A percentile compares a stretch with the other conserved stretches of the same genome.
phyloP scores from a whole-genome alignment of 2,888 invertebrate genomes.

The Megamerina dolium region DNA sequence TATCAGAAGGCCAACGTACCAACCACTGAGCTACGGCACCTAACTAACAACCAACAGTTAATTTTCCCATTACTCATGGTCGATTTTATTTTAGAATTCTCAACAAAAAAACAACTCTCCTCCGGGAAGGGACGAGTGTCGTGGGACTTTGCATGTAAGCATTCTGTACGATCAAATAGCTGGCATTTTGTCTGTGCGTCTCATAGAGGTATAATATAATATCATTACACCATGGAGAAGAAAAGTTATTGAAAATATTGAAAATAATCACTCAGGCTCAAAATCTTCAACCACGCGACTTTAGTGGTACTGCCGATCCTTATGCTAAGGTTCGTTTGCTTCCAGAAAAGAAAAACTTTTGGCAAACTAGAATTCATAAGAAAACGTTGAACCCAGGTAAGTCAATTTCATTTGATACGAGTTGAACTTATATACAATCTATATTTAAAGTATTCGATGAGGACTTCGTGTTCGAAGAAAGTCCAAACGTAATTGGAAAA shows the following conservation, averaged over 20 bases:
- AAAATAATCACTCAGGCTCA: constrained; percentile 54
- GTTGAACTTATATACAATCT: background rate
- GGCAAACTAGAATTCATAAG: constrained; percentile 60
- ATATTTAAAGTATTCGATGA: constrained; percentile 57
- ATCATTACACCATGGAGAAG: no score
- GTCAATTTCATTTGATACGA: constrained; percentile 8
- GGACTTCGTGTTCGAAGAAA: constrained; percentile 62
- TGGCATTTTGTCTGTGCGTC: constrained; percentile 57
- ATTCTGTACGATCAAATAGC: constrained; percentile 59
- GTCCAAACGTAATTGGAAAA: constrained; percentile 51
- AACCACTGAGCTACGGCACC: no score
- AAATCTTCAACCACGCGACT: constrained; percentile 54
- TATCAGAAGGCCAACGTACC: no score
- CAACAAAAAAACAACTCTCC: constrained; percentile 42
- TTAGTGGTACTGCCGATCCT: constrained; percentile 60
- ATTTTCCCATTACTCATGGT: no score
- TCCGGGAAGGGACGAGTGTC: constrained; percentile 49
- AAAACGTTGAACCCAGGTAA: constrained; percentile 60
- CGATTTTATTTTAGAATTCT: constrained; percentile 30
- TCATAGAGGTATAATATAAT: constrained; percentile 55
- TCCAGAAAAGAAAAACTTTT: constrained; percentile 57
- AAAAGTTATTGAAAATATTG: background rate
- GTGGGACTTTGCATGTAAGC: constrained; percentile 59
- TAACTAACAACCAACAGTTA: no score
- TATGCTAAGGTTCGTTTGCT: constrained; percentile 61